A percentile compares a stretch with the other conserved stretches of the same genome.
Evolutionary conservation across 92 coral and sea anemone species (phyloP).

Genomic region (Umimayanthus chanpuru): DNA sequence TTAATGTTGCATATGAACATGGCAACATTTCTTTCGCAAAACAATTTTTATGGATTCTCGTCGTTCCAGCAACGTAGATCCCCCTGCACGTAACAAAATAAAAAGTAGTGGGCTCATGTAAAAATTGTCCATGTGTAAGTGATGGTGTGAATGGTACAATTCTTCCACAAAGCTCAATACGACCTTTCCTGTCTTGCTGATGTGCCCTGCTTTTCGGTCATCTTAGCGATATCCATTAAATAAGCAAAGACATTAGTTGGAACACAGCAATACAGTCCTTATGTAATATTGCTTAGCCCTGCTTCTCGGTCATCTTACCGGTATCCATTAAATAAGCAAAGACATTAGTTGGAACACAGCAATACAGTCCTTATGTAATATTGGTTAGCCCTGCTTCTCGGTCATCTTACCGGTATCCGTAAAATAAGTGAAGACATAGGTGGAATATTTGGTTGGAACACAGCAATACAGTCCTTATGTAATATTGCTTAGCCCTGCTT

Average conservation of each 20-base stretch:
- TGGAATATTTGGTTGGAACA: no score
- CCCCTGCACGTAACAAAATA: slow-evolving; percentile 34
- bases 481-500: no score
- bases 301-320: slow-evolving; percentile 53
- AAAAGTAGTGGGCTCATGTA: slow-evolving; percentile 55
- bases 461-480: no score
- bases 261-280: no score
- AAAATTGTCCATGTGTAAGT: slow-evolving; percentile 57
- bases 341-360: no score
- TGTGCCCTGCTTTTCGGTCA: slow-evolving; percentile 45
- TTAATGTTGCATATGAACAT: no score
- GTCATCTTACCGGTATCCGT: slow-evolving; percentile 63
- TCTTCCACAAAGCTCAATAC: slow-evolving; percentile 53
- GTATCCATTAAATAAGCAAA: no score
- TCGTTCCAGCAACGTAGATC: slow-evolving; percentile 48
- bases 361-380: no score
- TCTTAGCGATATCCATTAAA: slow-evolving; percentile 62
- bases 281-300: no score
- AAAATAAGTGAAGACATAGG: no score
- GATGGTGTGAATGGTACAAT: slow-evolving; percentile 43
- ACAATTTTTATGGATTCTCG: not conserved
- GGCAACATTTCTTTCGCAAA: no score
- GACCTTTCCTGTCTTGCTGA: slow-evolving; percentile 53
- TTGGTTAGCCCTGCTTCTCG: slow-evolving; percentile 37
- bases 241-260: no score